Evolutionary conservation across 2,113 vertebrate genomes (phyloP), one percentile per base, ranked within the genome.

Genomic region (Perca flavescens): DNA sequence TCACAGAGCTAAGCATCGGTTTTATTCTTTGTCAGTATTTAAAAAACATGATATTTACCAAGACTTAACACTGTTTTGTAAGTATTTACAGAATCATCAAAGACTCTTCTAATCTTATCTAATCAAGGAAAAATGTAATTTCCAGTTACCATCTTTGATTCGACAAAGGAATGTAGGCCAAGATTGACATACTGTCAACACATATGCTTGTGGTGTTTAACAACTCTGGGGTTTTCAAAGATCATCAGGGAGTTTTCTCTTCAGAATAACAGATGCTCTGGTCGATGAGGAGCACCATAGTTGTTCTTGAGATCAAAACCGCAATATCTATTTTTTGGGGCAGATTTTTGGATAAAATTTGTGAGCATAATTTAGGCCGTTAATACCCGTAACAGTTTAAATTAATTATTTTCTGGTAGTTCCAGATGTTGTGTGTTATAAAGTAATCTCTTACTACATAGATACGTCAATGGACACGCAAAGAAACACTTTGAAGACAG

Each of bases 401-500:
- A 2, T 58, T 17, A 5, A 43, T 78, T 22, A 31, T 74, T 3
- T 46, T 43, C 17, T 50, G 1, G 10, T n/a, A 49, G 31, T 64
- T 77, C 9, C 25, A 82, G 15, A 72, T 53, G 25, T 19, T 53
- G 46, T 79, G 19, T 15, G n/a, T 46, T 58, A 4, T 58, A n/a
- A 61, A 61, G 15, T 34, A 4, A 63, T 50, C 6, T 79, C 31
- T 43, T 31, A 25, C 40, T 68, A 4, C 13, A 57, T 34, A 99
- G 98, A 89, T 99, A 99, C 74, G 98, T 99, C 72, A 99, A 98
- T 83, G 98, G 97, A 70, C 98, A 99, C 86, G 98, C 98, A 80
- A 99, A 99, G 95, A 99, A 99, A 89, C 98, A 99, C 95, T 99
- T 97, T 28, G 98, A 99, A 94, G 98, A 99, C 72, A 95, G 96